Conservation (phyloP, 35 echinoderm and acorn worm genomes). For the Nesometra sesokonis region DNA sequence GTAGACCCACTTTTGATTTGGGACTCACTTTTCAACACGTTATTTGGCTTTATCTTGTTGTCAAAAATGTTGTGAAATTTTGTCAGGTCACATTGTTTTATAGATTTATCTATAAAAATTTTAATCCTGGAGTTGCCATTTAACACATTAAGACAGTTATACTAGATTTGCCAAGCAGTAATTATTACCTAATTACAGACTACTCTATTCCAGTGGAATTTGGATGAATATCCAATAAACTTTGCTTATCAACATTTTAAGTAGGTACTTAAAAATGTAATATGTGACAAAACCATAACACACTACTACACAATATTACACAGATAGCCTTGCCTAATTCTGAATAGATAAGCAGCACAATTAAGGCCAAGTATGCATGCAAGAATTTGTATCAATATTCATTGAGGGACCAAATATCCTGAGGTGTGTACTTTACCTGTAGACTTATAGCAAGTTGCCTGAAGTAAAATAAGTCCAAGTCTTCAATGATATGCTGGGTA, state of each 20-base stretch:
- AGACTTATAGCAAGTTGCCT: conserved; percentile 75
- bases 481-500: conserved; percentile 53
- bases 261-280: neutral
- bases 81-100: too few species aligned
- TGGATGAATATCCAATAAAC: too few species aligned
- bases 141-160: too few species aligned
- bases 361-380: neutral
- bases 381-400: neutral
- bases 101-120: too few species aligned
- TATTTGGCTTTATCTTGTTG: too few species aligned
- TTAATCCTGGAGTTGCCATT: too few species aligned
- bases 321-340: neutral
- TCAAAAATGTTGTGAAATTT: too few species aligned
- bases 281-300: neutral
- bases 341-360: neutral
- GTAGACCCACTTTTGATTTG: too few species aligned
- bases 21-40: too few species aligned
- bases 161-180: too few species aligned
- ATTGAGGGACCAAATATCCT: neutral
- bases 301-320: neutral
- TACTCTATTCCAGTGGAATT: too few species aligned
- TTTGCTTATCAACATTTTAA: neutral
- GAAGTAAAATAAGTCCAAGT: conserved; percentile 93
- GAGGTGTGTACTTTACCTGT: conserved; percentile 39
- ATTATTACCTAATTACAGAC: too few species aligned